These are phyloP conservation scores for Todus mexicanus DNA, from an alignment of 2,797 vertebrate genomes.

Conservation along the genomic window DNA sequence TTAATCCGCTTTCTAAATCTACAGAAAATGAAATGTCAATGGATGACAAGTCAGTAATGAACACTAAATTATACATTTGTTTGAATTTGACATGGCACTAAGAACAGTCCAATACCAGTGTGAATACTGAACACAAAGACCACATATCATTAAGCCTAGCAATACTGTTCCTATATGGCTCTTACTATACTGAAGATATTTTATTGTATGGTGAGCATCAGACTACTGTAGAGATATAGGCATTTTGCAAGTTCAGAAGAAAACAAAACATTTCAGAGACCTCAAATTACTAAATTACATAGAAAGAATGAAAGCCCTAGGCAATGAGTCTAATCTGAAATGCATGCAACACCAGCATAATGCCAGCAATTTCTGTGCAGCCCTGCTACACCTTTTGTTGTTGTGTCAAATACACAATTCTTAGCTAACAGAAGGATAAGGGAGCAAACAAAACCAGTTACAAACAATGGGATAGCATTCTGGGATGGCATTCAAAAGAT, in stretches of 20 bases:
- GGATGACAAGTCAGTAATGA: not conserved
- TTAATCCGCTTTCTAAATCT: not conserved
- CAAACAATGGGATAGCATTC: not conserved
- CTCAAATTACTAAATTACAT: not conserved
- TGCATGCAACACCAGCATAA: not conserved
- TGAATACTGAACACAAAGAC: not conserved
- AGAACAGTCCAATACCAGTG: not conserved
- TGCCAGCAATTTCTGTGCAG: not conserved
- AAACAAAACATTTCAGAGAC: not conserved
- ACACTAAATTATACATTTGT: not conserved
- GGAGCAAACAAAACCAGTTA: not conserved
- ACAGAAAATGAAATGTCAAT: not conserved
- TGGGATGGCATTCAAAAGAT: not conserved
- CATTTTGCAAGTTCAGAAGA: not conserved
- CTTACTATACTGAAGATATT: not conserved
- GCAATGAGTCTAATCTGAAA: not conserved
- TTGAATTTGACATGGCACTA: not conserved
- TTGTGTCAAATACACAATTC: not conserved
- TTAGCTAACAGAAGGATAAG: not conserved
- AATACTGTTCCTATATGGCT: not conserved
- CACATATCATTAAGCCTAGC: not conserved
- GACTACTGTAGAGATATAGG: not conserved
- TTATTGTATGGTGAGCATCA: not conserved
- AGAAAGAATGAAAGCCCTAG: not conserved
- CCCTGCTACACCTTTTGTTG: not conserved